Conservation (phyloP, 2,888 invertebrate genomes). For the Nomada hirtipes region DNA sequence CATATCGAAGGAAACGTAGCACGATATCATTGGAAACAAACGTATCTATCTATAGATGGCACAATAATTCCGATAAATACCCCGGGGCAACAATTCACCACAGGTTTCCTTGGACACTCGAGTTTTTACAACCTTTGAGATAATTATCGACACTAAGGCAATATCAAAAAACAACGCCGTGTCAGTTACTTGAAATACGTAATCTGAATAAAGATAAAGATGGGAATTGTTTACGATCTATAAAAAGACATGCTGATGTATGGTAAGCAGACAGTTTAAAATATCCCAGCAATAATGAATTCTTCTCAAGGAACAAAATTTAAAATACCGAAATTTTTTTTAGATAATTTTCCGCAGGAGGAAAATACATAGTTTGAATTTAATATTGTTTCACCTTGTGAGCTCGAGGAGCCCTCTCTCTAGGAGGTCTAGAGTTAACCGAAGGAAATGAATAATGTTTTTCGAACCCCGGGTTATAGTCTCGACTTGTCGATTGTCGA, state of each 20-base stretch:
- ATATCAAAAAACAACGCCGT: background rate
- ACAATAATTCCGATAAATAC: too few species aligned
- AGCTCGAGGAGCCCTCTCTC: too few species aligned
- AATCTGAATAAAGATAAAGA: background rate
- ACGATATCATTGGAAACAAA: too few species aligned
- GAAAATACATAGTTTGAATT: too few species aligned
- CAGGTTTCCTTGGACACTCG: too few species aligned
- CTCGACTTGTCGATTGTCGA: background rate
- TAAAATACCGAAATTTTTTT: background rate
- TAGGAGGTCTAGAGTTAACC: too few species aligned
- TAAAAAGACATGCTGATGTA: background rate
- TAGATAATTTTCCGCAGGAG: too few species aligned
- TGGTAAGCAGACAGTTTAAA: background rate
- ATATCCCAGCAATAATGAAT: background rate
- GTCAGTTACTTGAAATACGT: background rate
- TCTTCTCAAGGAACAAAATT: background rate
- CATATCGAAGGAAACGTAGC: too few species aligned
- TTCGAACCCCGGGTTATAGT: background rate
- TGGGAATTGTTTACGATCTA: background rate
- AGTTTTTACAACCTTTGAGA: background rate
- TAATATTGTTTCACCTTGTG: too few species aligned
- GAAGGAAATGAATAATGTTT: background rate
- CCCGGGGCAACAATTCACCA: too few species aligned
- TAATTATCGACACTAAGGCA: constrained; percentile 1
- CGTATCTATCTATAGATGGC: too few species aligned